Percentiles rank a stretch among this genome's conserved stretches.
These are phyloP conservation scores for Andrena chrysosceles DNA, from an alignment of 2,888 invertebrate species.

Conservation along the genomic window DNA sequence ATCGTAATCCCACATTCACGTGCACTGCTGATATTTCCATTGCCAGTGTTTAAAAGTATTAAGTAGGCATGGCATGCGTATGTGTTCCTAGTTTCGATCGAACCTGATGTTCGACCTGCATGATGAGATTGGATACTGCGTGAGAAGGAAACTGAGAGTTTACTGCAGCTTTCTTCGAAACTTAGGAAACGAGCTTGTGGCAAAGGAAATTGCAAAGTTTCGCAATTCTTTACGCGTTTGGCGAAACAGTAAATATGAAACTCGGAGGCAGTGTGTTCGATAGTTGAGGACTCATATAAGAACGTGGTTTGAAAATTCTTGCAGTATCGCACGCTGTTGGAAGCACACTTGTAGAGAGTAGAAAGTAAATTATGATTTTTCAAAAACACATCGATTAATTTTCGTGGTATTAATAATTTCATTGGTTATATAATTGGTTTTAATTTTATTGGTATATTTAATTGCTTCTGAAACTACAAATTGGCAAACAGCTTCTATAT, in stretches of 20 bases:
- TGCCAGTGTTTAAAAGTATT: not conserved
- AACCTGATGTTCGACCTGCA: conserved; percentile 22
- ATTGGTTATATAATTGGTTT: too few relatives aligned
- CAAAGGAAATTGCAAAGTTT: conserved; percentile 34
- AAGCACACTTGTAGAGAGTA: too few relatives aligned
- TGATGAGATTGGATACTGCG: conserved; percentile 27
- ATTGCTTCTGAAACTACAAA: not conserved
- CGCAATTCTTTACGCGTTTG: conserved; percentile 32
- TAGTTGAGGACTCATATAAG: not conserved
- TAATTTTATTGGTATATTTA: too few relatives aligned
- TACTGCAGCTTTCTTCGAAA: not conserved
- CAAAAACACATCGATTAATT: too few relatives aligned
- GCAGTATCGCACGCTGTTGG: too few relatives aligned
- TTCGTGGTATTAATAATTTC: too few relatives aligned
- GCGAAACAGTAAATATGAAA: conserved; percentile 33
- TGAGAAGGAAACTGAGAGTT: conserved; percentile 29
- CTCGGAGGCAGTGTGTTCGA: not conserved
- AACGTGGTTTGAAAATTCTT: not conserved
- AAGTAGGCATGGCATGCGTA: not conserved
- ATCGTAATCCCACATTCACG: too few relatives aligned
- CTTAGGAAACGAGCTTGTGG: not conserved
- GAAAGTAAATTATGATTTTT: too few relatives aligned
- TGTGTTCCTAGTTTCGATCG: conserved; percentile 9
- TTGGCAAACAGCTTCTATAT: not conserved
- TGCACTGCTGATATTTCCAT: too few relatives aligned